These are phyloP conservation scores for Tineola bisselliella DNA, from an alignment of 2,888 invertebrate genomes.

Conservation along the genomic window DNA sequence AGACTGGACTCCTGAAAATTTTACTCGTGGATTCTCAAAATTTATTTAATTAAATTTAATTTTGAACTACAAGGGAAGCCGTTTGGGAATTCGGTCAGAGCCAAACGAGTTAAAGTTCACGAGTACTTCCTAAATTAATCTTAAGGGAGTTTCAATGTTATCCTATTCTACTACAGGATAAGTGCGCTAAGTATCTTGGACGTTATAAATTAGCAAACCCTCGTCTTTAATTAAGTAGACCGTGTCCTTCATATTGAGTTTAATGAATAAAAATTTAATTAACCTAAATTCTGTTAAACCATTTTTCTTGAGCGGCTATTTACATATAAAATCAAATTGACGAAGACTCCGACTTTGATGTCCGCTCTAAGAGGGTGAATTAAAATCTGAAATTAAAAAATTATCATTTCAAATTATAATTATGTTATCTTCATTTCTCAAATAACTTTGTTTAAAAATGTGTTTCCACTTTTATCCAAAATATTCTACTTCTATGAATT, in stretches of 20 bases:
- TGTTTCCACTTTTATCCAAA: not conserved
- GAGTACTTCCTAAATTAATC: constrained; percentile 63
- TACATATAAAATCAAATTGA: constrained; percentile 3
- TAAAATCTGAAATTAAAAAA: constrained; percentile 6
- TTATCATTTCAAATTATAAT: not conserved
- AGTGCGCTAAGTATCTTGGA: constrained; percentile 49
- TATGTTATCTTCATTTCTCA: not conserved
- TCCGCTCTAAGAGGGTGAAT: constrained; percentile 2
- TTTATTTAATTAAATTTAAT: constrained; percentile 66
- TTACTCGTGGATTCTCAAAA: constrained; percentile 47
- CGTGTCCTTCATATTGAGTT: constrained; percentile 39
- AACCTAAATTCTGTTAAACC: constrained; percentile 45
- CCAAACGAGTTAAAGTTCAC: constrained; percentile 64
- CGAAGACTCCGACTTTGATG: not conserved
- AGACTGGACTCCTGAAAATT: constrained; percentile 16
- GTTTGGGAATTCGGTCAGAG: constrained; percentile 57
- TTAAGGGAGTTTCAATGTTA: constrained; percentile 65
- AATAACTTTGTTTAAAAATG: not conserved
- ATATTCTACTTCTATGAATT: not conserved
- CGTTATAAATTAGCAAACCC: constrained; percentile 64
- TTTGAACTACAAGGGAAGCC: constrained; percentile 52
- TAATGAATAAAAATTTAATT: not conserved
- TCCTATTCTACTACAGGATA: constrained; percentile 41
- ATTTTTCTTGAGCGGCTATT: constrained; percentile 33
- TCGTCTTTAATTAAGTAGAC: constrained; percentile 56